phyloP scores from a whole-genome alignment of 2,113 vertebrate genomes.

The Saguinus imperator region DNA sequence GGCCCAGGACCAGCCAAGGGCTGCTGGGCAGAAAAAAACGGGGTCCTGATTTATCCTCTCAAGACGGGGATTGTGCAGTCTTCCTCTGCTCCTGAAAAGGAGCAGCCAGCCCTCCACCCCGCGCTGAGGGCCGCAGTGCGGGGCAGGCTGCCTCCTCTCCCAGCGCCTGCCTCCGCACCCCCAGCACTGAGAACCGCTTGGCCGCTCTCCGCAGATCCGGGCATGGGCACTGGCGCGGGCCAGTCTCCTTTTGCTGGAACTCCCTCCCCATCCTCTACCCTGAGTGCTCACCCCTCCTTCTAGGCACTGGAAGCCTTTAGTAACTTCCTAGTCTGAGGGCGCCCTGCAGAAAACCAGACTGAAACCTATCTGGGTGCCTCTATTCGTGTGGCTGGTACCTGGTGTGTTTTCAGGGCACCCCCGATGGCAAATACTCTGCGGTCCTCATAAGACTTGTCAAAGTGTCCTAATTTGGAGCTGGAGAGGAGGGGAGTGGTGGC shows the following conservation, averaged over 20 bases:
- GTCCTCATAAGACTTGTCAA: background rate
- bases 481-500: background rate
- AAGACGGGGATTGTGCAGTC: background rate
- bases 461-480: background rate
- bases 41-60: background rate
- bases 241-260: background rate
- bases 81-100: background rate
- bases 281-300: accelerated
- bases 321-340: background rate
- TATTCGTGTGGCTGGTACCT: background rate
- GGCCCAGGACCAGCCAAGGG: background rate
- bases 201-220: accelerated
- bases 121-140: background rate
- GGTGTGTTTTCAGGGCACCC: background rate
- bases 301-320: background rate
- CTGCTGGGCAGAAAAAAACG: background rate
- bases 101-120: accelerated
- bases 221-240: accelerated
- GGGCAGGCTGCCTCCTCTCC: background rate
- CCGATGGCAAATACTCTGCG: background rate
- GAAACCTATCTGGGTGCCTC: background rate
- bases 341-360: background rate
- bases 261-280: background rate
- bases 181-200: accelerated
- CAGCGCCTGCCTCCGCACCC: accelerated